Base-by-base conservation (phyloP, 1,140 invertebrate species). In the Papilio helenus region DNA sequence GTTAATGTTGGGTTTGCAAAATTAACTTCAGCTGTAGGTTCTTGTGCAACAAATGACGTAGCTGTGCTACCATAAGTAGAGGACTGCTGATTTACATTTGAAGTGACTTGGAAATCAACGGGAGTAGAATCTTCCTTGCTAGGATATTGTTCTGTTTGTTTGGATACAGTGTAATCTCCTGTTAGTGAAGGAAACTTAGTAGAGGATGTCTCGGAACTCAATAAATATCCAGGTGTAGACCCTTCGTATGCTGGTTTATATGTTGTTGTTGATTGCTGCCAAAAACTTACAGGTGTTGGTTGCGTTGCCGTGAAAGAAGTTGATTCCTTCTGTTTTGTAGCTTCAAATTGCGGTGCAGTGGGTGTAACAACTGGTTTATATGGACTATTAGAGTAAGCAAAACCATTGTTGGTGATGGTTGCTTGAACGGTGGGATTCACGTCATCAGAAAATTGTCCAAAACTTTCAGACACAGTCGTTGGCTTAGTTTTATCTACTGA, bases 401-500 rank as follows among this genome's bases (percentile, higher is more conserved):
- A 68, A 16, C 23, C 61, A 68, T 34, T 68, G 29, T 68, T 68
- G 34, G 61, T 16, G 26, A 7, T 68, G 61, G 61, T 29, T 68
- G 61, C 34, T 68, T 4, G 61, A 29, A 29, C 16, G 16, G 61
- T 68, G 26, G 61, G 61, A 26, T 68, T 68, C 14, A 34, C 61
- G 4, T 29, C 26, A 18, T 68, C 61, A 68, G 61, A 18, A 29
- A 68, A 26, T 68, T 68, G 23, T 29, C 26, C 61, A 68, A 29
- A 68, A 34, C 5, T 68, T 23, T 7, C 61, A 29, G 61, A 68
- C 8, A 16, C 26, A 29, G 12, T 29, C 14, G 61, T 34, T 29
- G 61, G 61, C 14, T 68, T 68, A 18, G 61, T 68, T 18, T 68
- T 68, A 29, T 68, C 61, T 68, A 68, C 16, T 68, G 61, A 68